These are phyloP conservation scores for Cygnus atratus DNA, from an alignment of 2,113 vertebrate genomes.

Conservation along the genomic window DNA sequence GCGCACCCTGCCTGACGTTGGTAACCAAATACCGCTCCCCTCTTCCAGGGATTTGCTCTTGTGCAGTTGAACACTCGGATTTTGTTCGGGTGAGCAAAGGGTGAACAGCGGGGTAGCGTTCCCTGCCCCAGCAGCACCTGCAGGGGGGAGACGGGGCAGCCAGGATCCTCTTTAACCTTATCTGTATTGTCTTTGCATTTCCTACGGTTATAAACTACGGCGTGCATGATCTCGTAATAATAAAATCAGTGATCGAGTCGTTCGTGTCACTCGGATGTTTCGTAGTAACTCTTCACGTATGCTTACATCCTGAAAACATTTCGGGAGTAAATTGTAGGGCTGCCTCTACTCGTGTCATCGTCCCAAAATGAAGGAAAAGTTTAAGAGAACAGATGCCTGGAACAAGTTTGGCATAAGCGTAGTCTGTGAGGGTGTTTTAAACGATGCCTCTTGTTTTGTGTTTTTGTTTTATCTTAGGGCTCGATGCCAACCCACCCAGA, in stretches of 20 bases:
- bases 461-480: constrained; percentile 31
- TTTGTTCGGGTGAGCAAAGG: neutral
- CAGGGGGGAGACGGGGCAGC: neutral
- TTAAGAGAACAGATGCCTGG: constrained; percentile 50
- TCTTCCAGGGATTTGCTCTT: neutral
- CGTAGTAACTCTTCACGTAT: constrained; percentile 19
- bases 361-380: constrained; percentile 16
- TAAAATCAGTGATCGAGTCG: neutral
- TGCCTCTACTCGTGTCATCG: neutral
- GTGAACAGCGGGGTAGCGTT: fast-evolving
- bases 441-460: constrained; percentile 7
- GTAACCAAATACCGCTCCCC: neutral
- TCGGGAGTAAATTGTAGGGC: constrained; percentile 25
- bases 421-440: constrained; percentile 13
- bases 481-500: neutral
- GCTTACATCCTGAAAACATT: neutral
- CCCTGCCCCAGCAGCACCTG: neutral
- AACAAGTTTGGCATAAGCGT: neutral
- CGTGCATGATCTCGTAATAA: neutral
- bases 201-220: neutral
- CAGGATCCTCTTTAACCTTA: fast-evolving
- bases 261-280: neutral
- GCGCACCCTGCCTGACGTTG: fast-evolving
- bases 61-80: neutral
- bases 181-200: neutral